A percentile compares a stretch with the other conserved stretches of the same genome.
These are phyloP conservation scores for Poeciliopsis turrubarensis DNA, from an alignment of 2,113 vertebrate genomes.

Conservation along the genomic window DNA sequence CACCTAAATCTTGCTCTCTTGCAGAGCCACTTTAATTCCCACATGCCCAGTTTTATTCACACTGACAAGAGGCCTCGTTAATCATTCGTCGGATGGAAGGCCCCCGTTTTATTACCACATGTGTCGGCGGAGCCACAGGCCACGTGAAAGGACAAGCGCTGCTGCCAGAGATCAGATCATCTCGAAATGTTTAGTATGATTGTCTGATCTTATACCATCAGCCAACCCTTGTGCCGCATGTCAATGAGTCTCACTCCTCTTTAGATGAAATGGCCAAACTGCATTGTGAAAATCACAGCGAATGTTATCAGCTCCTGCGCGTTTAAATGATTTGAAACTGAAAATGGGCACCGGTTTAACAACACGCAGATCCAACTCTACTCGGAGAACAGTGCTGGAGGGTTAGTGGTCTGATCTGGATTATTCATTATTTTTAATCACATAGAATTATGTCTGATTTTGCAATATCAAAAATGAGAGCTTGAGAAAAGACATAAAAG, in stretches of 20 bases:
- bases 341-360: not conserved
- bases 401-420: not conserved
- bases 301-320: not conserved
- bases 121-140: constrained; percentile 26
- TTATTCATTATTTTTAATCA: not conserved
- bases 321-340: not conserved
- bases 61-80: constrained; percentile 49
- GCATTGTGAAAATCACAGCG: not conserved
- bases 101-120: constrained; percentile 42
- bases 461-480: no score
- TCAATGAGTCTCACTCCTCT: not conserved
- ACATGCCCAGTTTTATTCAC: constrained; percentile 38
- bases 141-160: not conserved
- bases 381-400: not conserved
- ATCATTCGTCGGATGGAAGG: constrained; percentile 42
- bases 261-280: not conserved
- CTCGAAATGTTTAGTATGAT: constrained; percentile 3
- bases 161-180: constrained; percentile 12
- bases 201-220: not conserved
- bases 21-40: constrained; percentile 52
- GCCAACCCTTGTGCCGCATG: not conserved
- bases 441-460: not conserved
- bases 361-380: not conserved
- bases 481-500: no score
- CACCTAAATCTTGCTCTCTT: constrained; percentile 33